Evolutionary conservation across 2,888 invertebrate genomes (phyloP), one percentile per base, ranked within the genome.

Genomic region (Apamea monoglypha): DNA sequence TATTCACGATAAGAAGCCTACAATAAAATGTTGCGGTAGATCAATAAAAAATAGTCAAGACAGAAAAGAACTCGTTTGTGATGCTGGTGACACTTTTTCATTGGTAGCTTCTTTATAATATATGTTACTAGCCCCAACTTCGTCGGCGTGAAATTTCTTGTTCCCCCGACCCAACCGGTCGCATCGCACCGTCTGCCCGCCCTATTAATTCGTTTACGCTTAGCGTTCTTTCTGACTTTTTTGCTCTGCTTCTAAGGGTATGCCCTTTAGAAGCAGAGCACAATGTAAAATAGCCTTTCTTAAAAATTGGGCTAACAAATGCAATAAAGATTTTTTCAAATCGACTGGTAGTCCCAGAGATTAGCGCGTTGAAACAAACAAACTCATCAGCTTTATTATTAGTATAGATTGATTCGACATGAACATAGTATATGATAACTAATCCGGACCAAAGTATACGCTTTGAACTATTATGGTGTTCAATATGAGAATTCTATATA

Each of bases 21-120:
- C n/a, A 50, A 5, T 8, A 47, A 66, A 82, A 63, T 21, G 14
- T 40, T 74, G 63, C 25, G 53, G 21, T 61, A 74, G 21, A 56
- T 64, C 10, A 40, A 74, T 40, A 29, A 74, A 73, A 74, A 74
- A 56, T 36, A 2, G 12, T n/a, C n/a, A 16, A 12, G n/a, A 16
- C 12, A 32, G 56, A 81, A 77, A 64, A 68, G 32, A 6, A 5
- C 25, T 25, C 29, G 32, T 50, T 59, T 40, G 12, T 32, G 7
- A 29, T 44, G 5, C 40, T 61, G n/a, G 21, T 50, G 18, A 44
- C 59, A 21, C 12, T 66, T 40, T 56, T 56, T 56, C 25, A 56
- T 56, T 56, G 10, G 56, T 25, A 56, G 56, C 3, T 25, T 56
- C 25, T 56, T 53, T 56, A 21, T 18, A 53, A 21, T 21, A 50